Percentiles rank a stretch among this genome's conserved stretches.
phyloP scores from a whole-genome alignment of 2,113 vertebrate genomes.

The Neodontobutis hainanensis region DNA sequence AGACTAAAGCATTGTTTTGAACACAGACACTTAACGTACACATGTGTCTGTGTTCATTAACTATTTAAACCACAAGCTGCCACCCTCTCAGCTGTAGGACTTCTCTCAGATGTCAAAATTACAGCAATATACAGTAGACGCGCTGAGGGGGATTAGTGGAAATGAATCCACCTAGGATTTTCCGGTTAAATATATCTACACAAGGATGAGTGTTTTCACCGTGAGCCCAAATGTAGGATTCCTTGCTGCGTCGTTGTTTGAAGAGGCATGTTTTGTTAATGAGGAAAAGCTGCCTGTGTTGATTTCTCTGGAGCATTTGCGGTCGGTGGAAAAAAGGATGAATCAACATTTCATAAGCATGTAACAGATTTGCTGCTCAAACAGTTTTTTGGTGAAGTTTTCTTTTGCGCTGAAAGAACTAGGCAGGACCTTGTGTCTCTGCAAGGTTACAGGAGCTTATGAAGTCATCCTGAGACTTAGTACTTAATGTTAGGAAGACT shows the following conservation, averaged over 20 bases:
- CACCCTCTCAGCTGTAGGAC: conserved; percentile 37
- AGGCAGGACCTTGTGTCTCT: not conserved
- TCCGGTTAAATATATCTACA: conserved; percentile 26
- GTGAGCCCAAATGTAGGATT: conserved; percentile 31
- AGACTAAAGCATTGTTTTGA: conserved; percentile 50
- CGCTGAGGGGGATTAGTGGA: conserved; percentile 59
- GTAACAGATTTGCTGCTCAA: conserved; percentile 3
- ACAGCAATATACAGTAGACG: conserved; percentile 41
- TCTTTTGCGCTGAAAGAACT: not conserved
- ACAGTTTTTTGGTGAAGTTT: conserved; percentile 6
- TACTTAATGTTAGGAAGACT: conserved; percentile 1
- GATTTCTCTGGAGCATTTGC: conserved; percentile 9
- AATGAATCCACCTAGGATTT: conserved; percentile 58
- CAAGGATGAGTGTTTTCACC: conserved; percentile 23
- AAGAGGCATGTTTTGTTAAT: conserved; percentile 25
- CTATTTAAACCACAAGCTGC: conserved; percentile 38
- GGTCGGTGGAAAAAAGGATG: not conserved
- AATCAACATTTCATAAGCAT: conserved; percentile 7
- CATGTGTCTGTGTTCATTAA: conserved; percentile 47
- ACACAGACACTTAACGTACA: conserved; percentile 23
- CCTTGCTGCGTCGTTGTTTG: conserved; percentile 17
- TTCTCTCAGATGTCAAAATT: conserved; percentile 52
- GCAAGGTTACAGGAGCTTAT: conserved; percentile 7
- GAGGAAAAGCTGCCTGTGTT: not conserved
- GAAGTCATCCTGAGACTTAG: not conserved